Evolutionary conservation across 2,797 vertebrate genomes (phyloP), one percentile per base, ranked within the genome.

Genomic region (Darevskia nairensis): DNA sequence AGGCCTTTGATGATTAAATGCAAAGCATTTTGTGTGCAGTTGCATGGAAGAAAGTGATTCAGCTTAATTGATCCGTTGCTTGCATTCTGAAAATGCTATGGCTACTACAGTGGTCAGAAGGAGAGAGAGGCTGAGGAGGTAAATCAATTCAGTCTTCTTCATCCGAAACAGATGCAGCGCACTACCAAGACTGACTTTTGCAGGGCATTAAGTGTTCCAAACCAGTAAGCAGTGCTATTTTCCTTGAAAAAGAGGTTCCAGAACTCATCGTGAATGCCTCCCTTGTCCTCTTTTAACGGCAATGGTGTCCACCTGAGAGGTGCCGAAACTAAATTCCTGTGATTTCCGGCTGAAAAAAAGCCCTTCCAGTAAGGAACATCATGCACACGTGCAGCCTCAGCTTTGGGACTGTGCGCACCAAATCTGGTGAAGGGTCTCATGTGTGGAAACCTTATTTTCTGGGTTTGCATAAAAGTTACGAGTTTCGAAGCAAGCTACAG

Each of bases 1-100:
- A n/a, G 13, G 69, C 44, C 27, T 82, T 69, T 83, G 41, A 50
- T 66, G 81, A 83, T 71, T 83, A 82, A 69, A 46, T 82, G n/a
- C 46, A 46, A 82, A 82, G 27, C 29, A 66, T 27, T 71, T 82
- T 69, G 41, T 27, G 11, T 82, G 44, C 41, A 19, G 17, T 46
- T 46, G 66, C 64, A 69, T 8, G 15, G 64, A 81, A 66, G 32
- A 46, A 46, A 46, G 41, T 44, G 8, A 19, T 46, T 41, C 66
- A 46, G 41, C 39, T 68, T 59, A 61, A 82, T 39, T 82, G 29
- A 66, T 82, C 64, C 64, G n/a, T 29, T n/a, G 44, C 19, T 71
- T 83, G 17, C 19, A 83, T 46, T 83, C 19, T 50, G 41, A 23
- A 71, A 83, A 83, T 50, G 66, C 29, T 71, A n/a, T 82, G 64